A percentile compares a stretch with the other conserved stretches of the same genome.
phyloP scores from a whole-genome alignment of 92 coral and sea anemone species.

The Paragorgia papillata region DNA sequence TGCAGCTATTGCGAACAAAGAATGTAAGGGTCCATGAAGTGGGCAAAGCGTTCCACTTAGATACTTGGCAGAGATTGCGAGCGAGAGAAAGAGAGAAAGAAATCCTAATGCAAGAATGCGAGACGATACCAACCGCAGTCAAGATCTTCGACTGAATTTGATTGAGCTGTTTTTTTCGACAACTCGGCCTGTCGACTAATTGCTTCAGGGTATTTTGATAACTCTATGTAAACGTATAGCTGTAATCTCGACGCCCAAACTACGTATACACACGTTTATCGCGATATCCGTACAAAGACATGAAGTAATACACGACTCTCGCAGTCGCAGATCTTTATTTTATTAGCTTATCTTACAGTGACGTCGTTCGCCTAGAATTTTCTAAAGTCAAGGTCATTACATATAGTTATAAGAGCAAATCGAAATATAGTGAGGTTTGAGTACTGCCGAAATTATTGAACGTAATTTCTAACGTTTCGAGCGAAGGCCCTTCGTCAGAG shows the following conservation, averaged over 20 bases:
- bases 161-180: neutral
- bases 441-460: too few species aligned
- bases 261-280: neutral
- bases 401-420: too few species aligned
- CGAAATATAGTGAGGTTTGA: too few species aligned
- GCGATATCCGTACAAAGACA: neutral
- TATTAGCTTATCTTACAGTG: neutral
- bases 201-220: conserved; percentile 1
- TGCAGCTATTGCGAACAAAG: neutral
- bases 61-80: neutral
- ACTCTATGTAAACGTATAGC: neutral
- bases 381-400: too few species aligned
- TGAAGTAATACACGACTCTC: neutral
- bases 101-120: too few species aligned
- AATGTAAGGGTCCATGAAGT: neutral
- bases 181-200: neutral
- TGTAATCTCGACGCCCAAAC: neutral
- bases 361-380: neutral
- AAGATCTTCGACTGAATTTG: neutral
- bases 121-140: too few species aligned
- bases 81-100: too few species aligned
- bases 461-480: too few species aligned
- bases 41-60: neutral
- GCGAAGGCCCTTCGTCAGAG: too few species aligned
- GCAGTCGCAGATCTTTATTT: neutral